These are phyloP conservation scores for Rhabdomys pumilio DNA, from an alignment of 2,797 vertebrate species.

Conservation along the genomic window DNA sequence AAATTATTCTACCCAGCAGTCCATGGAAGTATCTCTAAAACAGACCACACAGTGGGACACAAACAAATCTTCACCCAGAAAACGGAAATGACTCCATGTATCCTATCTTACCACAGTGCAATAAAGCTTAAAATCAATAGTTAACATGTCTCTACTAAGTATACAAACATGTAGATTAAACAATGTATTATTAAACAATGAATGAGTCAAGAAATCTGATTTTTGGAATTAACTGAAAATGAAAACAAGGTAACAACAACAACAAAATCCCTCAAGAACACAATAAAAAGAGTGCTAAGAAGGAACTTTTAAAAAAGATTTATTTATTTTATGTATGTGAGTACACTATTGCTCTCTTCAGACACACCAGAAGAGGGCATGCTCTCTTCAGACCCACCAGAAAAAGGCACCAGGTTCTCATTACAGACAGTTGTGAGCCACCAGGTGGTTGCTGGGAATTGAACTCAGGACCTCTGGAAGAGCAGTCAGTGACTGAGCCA, in stretches of 20 bases:
- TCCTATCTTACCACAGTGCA: background rate
- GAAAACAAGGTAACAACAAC: background rate
- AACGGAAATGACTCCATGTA: background rate
- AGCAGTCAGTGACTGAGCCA: background rate
- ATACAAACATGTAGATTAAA: background rate
- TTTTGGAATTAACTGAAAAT: background rate
- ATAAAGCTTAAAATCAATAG: background rate
- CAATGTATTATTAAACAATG: background rate
- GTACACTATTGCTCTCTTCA: too few relatives aligned
- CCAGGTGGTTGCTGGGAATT: too few relatives aligned
- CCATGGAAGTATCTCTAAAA: background rate
- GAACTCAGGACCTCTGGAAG: background rate
- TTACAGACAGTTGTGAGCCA: background rate
- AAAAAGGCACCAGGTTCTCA: background rate
- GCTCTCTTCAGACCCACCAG: background rate
- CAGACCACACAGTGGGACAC: background rate
- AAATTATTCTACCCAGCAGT: background rate
- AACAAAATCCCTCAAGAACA: background rate
- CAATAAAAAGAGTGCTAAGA: background rate
- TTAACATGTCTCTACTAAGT: background rate
- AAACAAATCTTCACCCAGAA: background rate
- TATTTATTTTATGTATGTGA: background rate
- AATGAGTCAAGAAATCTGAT: background rate
- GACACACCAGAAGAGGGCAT: background rate
- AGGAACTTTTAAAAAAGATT: background rate